Evolutionary conservation across 53 echinoderm and acorn worm species (phyloP), one percentile per base, ranked within the genome.

Genomic region (Antedon mediterranea): DNA sequence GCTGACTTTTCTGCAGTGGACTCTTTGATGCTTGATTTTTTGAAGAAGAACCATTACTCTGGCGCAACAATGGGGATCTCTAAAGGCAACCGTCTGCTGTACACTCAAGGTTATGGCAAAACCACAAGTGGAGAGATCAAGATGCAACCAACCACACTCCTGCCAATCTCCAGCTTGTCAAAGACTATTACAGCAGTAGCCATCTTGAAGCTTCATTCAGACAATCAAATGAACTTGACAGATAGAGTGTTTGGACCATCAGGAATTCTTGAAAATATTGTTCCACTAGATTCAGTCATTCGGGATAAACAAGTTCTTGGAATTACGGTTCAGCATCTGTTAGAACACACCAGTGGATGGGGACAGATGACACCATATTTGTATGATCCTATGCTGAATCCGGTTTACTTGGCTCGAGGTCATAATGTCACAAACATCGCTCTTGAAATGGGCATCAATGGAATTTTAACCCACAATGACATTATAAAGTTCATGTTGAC

Each of bases 311-410:
- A 92, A 28, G 77, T 98, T 3, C 81, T 77, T 29, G 81, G 86
- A 76, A 90, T 98, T 71, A 92, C 88, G 0, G 85, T 98, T 28
- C 79, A 87, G 43, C 92, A 98, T 72, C 83, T 98, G 44, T 85
- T 98, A 20, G 89, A 98, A 34, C 98, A 98, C 79, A 90, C 92
- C 31, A 83, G 84, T 33, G 98, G 98, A 31, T 92, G 92, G 92
- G 78, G 86, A 75, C 92, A 92, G 78, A 79, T 82, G 79, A 84
- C 71, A 72, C 82, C 79, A 43, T 82, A 74, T 11, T 44, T 92
- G 13, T 84, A 86, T 73, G 92, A 92, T 42, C 89, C 92, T 30
- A 72, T 98, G 85, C 80, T 98, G 88, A 98, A 98, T 75, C 77
- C 85, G 33, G 80, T 93, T 34, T 84, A 98, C 33, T 90, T 93